Conservation (phyloP, 2,797 vertebrate genomes). For the Botia almorhae region DNA sequence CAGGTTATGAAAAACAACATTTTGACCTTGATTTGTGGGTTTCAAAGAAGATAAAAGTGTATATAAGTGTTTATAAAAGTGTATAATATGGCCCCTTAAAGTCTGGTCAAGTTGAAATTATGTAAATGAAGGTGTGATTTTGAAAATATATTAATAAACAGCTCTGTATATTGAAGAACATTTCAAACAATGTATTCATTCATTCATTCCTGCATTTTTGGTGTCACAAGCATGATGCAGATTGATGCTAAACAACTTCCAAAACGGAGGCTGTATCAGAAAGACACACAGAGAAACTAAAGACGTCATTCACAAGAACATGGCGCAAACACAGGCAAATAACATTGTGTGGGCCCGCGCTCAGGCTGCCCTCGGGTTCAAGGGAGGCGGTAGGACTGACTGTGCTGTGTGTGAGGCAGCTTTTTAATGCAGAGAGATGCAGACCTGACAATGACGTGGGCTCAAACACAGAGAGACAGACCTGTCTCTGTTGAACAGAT, state of each 20-base stretch:
- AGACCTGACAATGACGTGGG: constrained; percentile 16
- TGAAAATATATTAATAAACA: too few relatives aligned
- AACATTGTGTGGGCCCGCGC: constrained; percentile 27
- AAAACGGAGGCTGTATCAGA: background rate
- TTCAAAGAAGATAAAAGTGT: background rate
- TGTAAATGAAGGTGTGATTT: too few relatives aligned
- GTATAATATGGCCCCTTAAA: background rate
- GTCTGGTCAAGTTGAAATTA: too few relatives aligned
- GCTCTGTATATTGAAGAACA: background rate
- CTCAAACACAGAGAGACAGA: background rate
- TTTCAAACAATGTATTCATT: background rate
- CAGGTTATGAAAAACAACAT: background rate
- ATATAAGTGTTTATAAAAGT: background rate
- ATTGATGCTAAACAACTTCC: background rate
- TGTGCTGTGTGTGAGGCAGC: constrained; percentile 27
- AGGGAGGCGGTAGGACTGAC: background rate
- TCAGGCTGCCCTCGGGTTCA: constrained; percentile 15
- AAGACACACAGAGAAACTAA: background rate
- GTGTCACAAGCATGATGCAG: background rate
- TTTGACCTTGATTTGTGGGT: too few relatives aligned
- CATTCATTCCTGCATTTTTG: background rate
- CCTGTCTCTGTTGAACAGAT: background rate
- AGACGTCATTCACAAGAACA: constrained; percentile 29
- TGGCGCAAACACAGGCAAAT: background rate
- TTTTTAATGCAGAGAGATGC: constrained; percentile 40